Evolutionary conservation across 2,797 vertebrate species (phyloP).

Genomic region (Stomatorhinus walkeri): DNA sequence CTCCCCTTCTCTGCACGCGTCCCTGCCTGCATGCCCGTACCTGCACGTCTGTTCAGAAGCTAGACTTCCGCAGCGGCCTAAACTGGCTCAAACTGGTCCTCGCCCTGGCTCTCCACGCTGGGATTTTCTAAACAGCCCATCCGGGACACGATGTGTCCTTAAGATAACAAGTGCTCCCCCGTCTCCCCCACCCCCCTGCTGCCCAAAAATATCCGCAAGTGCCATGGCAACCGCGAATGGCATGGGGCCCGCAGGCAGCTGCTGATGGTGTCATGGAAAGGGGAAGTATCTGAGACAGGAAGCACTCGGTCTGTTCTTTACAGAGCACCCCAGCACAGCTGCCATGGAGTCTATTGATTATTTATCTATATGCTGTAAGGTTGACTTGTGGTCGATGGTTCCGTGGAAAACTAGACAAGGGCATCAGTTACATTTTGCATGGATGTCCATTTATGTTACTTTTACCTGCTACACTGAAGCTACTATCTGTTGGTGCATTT

Average conservation of each 20-base stretch:
- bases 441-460: background rate
- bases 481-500: background rate
- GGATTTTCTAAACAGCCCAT: background rate
- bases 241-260: background rate
- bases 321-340: background rate
- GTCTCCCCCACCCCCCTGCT: background rate
- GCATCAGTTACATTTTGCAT: background rate
- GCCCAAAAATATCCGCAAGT: slow-evolving; percentile 14
- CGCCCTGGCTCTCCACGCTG: background rate
- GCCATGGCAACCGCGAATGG: background rate
- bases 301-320: background rate
- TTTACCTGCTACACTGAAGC: background rate
- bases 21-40: background rate
- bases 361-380: background rate
- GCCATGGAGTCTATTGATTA: background rate
- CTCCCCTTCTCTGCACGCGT: background rate
- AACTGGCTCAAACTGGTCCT: slow-evolving; percentile 21
- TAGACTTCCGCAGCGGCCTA: background rate
- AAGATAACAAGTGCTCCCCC: slow-evolving; percentile 15
- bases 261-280: background rate
- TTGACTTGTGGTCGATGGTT: background rate
- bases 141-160: slow-evolving; percentile 18
- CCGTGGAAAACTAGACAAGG: background rate
- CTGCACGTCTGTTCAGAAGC: background rate
- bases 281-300: background rate